Conservation (phyloP, 30 jellyfish, hydroid and myxozoan genomes). For the Aurelia sp. region DNA sequence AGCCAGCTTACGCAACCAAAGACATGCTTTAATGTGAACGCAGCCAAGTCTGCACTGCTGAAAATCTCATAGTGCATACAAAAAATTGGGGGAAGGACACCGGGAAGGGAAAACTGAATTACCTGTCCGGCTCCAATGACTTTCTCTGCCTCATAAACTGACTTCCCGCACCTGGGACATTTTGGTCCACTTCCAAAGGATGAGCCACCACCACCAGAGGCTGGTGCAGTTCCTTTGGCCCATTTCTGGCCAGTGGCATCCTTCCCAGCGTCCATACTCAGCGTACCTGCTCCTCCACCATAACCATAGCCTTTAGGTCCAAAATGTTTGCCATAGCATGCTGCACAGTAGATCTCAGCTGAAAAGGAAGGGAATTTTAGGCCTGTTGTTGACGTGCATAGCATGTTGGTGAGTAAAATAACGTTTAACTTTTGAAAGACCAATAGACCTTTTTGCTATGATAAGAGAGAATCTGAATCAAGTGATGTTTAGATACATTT, state of each 20-base stretch:
- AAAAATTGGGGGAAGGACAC: conserved; percentile 16
- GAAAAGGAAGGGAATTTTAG: background rate
- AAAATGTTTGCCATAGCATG: conserved; percentile 87
- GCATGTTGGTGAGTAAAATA: background rate
- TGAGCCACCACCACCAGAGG: conserved; percentile 39
- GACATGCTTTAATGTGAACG: too few relatives aligned
- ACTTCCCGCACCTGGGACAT: conserved; percentile 90
- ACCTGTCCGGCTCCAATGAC: conserved; percentile 83
- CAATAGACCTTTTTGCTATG: too few relatives aligned
- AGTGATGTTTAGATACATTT: too few relatives aligned
- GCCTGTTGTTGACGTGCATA: background rate
- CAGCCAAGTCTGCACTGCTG: too few relatives aligned
- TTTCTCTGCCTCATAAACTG: conserved; percentile 93
- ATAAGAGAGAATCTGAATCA: too few relatives aligned
- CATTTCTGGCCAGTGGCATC: conserved; percentile 55
- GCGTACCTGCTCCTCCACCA: conserved; percentile 99
- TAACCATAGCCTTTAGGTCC: conserved; percentile 99
- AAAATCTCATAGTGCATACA: too few relatives aligned
- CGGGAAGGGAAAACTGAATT: background rate
- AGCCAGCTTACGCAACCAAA: too few relatives aligned
- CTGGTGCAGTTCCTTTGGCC: conserved; percentile 16
- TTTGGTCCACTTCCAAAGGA: conserved; percentile 78
- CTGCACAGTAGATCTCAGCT: conserved; percentile 86
- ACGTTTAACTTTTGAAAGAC: too few relatives aligned
- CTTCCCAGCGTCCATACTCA: conserved; percentile 91